Percentiles rank a stretch among this genome's conserved stretches.
Conservation (phyloP, 1,140 invertebrate species). For the Papilio dardanus region DNA sequence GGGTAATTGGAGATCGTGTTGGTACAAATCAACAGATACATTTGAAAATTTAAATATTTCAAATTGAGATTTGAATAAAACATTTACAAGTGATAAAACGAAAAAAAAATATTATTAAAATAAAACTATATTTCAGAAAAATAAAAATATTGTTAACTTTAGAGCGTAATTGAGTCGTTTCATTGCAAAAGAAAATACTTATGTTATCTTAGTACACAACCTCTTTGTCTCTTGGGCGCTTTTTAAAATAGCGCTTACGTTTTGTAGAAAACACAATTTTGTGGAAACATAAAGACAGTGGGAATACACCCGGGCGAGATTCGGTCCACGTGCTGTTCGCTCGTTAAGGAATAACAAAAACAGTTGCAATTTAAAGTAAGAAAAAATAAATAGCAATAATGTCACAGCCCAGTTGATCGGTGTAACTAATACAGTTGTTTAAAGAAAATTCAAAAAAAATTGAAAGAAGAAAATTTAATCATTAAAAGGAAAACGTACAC, state of each 20-base stretch:
- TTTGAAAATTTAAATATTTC: too few species aligned
- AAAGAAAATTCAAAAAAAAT: too few species aligned
- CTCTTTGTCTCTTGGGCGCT: neutral
- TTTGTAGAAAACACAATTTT: constrained; percentile 14
- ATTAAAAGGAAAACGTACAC: too few species aligned
- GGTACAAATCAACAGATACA: too few species aligned
- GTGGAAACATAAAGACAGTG: neutral
- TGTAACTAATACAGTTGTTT: too few species aligned
- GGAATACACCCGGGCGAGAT: neutral
- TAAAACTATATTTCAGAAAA: neutral
- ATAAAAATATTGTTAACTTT: neutral
- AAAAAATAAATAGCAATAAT: neutral
- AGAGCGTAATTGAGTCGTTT: neutral
- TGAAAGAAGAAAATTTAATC: too few species aligned
- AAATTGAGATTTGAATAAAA: neutral
- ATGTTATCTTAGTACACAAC: neutral
- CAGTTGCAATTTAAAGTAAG: neutral
- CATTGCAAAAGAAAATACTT: neutral
- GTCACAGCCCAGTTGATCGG: neutral
- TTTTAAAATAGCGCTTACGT: constrained; percentile 12
- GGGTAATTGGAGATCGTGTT: too few species aligned
- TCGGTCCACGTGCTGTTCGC: neutral
- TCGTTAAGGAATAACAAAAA: constrained; percentile 10
- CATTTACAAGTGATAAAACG: neutral
- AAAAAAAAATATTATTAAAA: neutral